Evolutionary conservation across 2,888 invertebrate species (phyloP).

Genomic region (Synanthedon formicaeformis): DNA sequence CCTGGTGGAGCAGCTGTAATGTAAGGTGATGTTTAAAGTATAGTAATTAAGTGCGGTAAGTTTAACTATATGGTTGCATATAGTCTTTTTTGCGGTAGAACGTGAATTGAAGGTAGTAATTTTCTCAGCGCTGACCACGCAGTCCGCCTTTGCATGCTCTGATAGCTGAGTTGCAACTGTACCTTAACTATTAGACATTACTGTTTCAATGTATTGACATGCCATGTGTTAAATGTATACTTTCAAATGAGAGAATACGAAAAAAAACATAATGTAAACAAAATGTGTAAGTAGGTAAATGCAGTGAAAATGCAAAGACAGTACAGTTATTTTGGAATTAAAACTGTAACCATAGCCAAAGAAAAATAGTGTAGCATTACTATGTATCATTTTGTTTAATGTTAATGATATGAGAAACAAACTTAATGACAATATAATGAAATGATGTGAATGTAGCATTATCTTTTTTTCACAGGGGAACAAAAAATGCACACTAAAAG

Average conservation of each 20-base stretch:
- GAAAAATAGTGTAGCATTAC: not conserved
- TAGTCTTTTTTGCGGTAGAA: not conserved
- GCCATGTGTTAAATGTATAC: not conserved
- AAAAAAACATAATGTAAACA: too few species aligned
- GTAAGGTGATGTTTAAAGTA: not conserved
- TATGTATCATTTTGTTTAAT: not conserved
- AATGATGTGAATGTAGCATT: not conserved
- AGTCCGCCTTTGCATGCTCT: slow-evolving; percentile 42
- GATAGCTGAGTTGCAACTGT: slow-evolving; percentile 16
- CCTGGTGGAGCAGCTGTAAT: slow-evolving; percentile 83
- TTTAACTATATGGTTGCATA: not conserved
- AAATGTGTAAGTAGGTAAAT: too few species aligned
- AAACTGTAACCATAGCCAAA: not conserved
- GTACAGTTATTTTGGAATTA: too few species aligned
- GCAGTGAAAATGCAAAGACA: too few species aligned
- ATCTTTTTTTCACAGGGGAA: not conserved
- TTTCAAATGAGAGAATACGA: too few species aligned
- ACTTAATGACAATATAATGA: not conserved
- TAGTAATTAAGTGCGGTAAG: not conserved
- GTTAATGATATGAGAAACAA: not conserved
- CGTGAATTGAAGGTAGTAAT: slow-evolving; percentile 18
- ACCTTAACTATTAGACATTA: not conserved
- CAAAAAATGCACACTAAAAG: not conserved
- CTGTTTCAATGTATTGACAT: not conserved
- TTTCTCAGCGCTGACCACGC: slow-evolving; percentile 36